Evolutionary conservation across 2,113 vertebrate genomes (phyloP).

Genomic region (Pteronura brasiliensis): DNA sequence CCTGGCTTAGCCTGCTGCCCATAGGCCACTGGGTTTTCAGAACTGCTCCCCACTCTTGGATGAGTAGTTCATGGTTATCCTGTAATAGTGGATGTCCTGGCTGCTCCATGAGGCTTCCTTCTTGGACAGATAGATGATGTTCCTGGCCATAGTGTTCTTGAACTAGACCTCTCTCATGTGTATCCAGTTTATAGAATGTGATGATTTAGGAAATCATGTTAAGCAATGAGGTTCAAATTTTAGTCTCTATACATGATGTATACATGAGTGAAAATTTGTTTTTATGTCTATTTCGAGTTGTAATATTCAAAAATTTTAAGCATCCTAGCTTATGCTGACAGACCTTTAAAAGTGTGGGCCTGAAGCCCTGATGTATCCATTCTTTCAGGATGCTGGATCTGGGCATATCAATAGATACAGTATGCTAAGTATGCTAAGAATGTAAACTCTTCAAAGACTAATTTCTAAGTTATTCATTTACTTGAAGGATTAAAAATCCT

Average conservation of each 20-base stretch:
- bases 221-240: neutral
- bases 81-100: neutral
- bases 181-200: neutral
- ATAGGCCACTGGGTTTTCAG: neutral
- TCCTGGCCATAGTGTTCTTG: neutral
- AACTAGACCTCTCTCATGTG: neutral
- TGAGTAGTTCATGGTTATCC: neutral
- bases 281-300: neutral
- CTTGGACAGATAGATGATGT: neutral
- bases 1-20: neutral
- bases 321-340: neutral
- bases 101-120: neutral
- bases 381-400: neutral
- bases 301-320: neutral
- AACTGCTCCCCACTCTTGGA: neutral
- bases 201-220: constrained; percentile 10
- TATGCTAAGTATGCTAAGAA: neutral
- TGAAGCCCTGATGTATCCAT: neutral
- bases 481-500: neutral
- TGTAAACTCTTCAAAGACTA: neutral
- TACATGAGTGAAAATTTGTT: neutral
- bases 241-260: neutral
- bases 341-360: neutral
- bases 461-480: neutral
- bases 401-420: neutral